phyloP scores from a whole-genome alignment of 2,113 vertebrate species.

The Uropsilus gracilis region DNA sequence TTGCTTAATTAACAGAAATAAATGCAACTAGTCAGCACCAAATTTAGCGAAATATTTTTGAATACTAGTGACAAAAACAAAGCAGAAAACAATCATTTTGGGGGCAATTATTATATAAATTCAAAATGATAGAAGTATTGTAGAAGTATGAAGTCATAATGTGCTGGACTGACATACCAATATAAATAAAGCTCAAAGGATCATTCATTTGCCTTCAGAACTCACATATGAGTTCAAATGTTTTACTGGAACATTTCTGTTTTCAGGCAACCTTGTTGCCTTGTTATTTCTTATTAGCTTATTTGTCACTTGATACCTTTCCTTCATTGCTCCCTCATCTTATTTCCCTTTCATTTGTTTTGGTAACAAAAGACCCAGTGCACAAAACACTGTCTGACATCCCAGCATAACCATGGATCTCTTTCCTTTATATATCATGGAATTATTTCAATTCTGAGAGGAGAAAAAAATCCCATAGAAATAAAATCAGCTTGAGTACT shows the following conservation, averaged over 20 bases:
- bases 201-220: neutral
- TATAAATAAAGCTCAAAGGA: neutral
- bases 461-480: neutral
- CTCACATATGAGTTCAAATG: neutral
- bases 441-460: neutral
- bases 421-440: neutral
- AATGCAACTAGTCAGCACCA: neutral
- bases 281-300: neutral
- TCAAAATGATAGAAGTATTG: neutral
- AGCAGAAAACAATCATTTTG: neutral
- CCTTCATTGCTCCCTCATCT: neutral
- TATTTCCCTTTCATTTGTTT: slow-evolving; percentile 22
- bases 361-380: neutral
- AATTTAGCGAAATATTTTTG: slow-evolving; percentile 9
- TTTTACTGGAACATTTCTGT: neutral
- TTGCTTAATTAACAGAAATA: neutral
- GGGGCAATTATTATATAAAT: neutral
- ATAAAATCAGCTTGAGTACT: neutral
- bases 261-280: neutral
- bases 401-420: neutral
- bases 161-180: neutral
- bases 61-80: neutral
- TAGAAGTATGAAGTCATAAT: neutral
- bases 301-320: neutral
- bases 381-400: neutral